A percentile compares a stretch with the other conserved stretches of the same genome.
Evolutionary conservation across 2,113 vertebrate species (phyloP).

Genomic region (Calonectris borealis): DNA sequence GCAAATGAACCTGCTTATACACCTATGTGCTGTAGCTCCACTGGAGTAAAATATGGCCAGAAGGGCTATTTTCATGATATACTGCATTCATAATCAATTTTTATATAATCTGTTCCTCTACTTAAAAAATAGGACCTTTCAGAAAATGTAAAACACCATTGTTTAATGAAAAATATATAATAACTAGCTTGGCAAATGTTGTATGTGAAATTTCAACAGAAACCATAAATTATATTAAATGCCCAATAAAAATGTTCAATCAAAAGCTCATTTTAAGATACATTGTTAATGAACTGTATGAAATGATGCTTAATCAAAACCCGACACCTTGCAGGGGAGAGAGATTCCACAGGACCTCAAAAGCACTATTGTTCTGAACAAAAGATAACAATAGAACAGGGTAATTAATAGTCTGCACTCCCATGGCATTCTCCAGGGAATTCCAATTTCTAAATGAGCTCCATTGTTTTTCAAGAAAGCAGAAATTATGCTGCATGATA

Average conservation of each 20-base stretch:
- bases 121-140: slow-evolving; percentile 40
- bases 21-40: slow-evolving; percentile 5
- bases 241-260: slow-evolving; percentile 80
- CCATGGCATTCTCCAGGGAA: slow-evolving; percentile 57
- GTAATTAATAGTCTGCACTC: slow-evolving; percentile 74
- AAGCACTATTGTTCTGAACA: slow-evolving; percentile 73
- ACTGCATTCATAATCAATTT: slow-evolving; percentile 64
- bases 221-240: slow-evolving; percentile 79
- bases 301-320: slow-evolving; percentile 80
- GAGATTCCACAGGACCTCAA: slow-evolving; percentile 64
- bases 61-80: slow-evolving; percentile 38
- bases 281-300: slow-evolving; percentile 79
- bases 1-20: not conserved
- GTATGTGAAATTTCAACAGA: slow-evolving; percentile 73
- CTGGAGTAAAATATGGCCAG: slow-evolving; percentile 28
- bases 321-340: slow-evolving; percentile 53
- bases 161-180: slow-evolving; percentile 71
- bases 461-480: slow-evolving; percentile 60
- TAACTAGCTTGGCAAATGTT: slow-evolving; percentile 70
- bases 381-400: slow-evolving; percentile 69
- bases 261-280: slow-evolving; percentile 81
- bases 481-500: slow-evolving; percentile 39
- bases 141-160: slow-evolving; percentile 44
- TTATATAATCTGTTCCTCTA: slow-evolving; percentile 9
- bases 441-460: slow-evolving; percentile 56